phyloP scores from a whole-genome alignment of 2,888 invertebrate genomes.

The Microplitis manilae region DNA sequence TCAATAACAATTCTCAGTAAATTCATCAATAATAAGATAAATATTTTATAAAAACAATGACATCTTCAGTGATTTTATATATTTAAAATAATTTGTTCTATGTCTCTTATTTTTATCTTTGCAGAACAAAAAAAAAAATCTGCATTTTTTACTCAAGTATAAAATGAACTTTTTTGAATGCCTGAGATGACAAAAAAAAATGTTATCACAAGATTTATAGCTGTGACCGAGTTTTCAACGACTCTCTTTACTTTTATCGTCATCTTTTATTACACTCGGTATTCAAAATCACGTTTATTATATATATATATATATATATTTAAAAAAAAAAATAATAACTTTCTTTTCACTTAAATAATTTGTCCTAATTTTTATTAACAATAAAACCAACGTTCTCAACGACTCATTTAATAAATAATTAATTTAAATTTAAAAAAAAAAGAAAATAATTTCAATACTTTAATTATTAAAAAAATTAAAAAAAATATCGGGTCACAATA shows the following conservation, averaged over 20 bases:
- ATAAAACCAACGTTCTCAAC: conserved; percentile 38
- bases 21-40: background rate
- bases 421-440: background rate
- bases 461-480: conserved; percentile 9
- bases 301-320: no score
- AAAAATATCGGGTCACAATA: background rate
- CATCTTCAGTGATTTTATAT: background rate
- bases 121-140: background rate
- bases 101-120: background rate
- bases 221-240: conserved; percentile 1
- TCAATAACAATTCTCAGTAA: no score
- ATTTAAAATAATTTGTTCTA: background rate
- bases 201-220: background rate
- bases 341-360: background rate
- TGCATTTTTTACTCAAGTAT: background rate
- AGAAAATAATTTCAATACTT: background rate
- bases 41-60: background rate
- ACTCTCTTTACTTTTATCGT: background rate
- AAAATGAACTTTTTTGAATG: background rate
- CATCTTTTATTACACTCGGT: background rate
- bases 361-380: background rate
- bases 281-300: background rate
- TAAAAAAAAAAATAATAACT: background rate
- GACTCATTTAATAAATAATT: conserved; percentile 43
- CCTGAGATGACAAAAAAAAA: background rate